Evolutionary conservation across 2,888 invertebrate genomes (phyloP), one percentile per base, ranked within the genome.

Genomic region (Neuroscelio doddi): DNA sequence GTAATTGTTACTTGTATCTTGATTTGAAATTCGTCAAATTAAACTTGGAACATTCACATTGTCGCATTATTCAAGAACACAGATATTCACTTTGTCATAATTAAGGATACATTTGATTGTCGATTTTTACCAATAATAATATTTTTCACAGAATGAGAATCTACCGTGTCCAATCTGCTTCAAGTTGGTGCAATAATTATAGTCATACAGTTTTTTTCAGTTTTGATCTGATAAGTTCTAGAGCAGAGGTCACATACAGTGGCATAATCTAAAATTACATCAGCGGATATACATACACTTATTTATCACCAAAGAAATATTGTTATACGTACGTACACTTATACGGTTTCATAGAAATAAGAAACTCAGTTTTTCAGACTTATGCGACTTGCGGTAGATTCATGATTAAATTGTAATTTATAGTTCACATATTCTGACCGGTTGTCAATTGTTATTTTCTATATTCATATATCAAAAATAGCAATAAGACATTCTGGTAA

Each of bases 241-340:
- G 56, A 49, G 16, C 62, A 56, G 16, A 24, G 63, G 56, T 63
- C 46, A 21, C 17, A 34, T 45, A 45, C 39, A 62, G 26, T 41
- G 59, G 52, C 59, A 62, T 27, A 62, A 62, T 62, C 55, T 62
- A 62, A 51, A 62, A 62, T 62, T 56, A 56, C 51, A 56, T 62
- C 56, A 46, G 46, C 29, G 44, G 29, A 27, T 8, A 27, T 26
- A 14, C 44, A 14, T 44, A 24, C 27, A 44, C 29, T 44, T 44
- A 27, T 44, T 15, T 14, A 44, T 3, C 29, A 27, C 27, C 34
- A 41, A 41, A 44, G 62, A 42, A 34, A 16, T 16, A 7, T 3
- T 9, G 29, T 27, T 32, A 39, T 39, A 34, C 34, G 38, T 51
- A 15, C 9, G 27, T 15, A 3, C 41, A 49, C 36, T n/a, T 14